Conservation (phyloP, 1,140 invertebrate genomes). For the Caenorhabditis latens region DNA sequence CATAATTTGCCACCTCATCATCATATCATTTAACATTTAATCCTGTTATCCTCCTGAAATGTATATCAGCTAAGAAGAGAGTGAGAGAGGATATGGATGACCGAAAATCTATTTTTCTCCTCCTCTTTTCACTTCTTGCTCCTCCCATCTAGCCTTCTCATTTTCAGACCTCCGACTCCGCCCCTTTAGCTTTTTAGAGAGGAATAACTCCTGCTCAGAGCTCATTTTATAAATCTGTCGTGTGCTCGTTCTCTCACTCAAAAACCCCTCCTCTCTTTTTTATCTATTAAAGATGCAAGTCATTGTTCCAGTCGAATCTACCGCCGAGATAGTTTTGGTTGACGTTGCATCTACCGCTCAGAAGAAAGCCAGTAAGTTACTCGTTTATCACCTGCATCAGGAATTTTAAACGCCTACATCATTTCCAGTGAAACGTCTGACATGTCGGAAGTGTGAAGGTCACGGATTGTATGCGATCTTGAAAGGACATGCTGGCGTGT, state of each 20-base stretch:
- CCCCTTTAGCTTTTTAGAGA: slow-evolving; percentile 27
- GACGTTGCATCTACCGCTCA: neutral
- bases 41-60: slow-evolving; percentile 51
- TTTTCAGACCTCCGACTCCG: slow-evolving; percentile 15
- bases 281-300: slow-evolving; percentile 1
- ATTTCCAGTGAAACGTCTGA: slow-evolving; percentile 61
- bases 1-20: slow-evolving; percentile 40
- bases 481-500: slow-evolving; percentile 68
- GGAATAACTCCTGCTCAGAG: neutral
- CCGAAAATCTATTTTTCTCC: slow-evolving; percentile 48
- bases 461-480: slow-evolving; percentile 65
- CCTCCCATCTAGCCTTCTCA: slow-evolving; percentile 28
- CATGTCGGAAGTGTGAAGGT: slow-evolving; percentile 70
- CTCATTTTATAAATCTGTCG: slow-evolving; percentile 7
- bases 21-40: slow-evolving; percentile 55
- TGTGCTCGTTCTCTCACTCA: slow-evolving; percentile 4
- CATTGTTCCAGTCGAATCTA: slow-evolving; percentile 26
- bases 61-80: neutral
- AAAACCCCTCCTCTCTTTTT: neutral
- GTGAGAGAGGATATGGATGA: slow-evolving; percentile 43
- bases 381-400: neutral
- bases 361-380: slow-evolving; percentile 41
- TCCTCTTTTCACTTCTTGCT: slow-evolving; percentile 5
- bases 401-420: neutral
- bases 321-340: slow-evolving; percentile 28